Evolutionary conservation across 2,888 invertebrate species (phyloP), one percentile per base, ranked within the genome.

Genomic region (Dioctria linearis): DNA sequence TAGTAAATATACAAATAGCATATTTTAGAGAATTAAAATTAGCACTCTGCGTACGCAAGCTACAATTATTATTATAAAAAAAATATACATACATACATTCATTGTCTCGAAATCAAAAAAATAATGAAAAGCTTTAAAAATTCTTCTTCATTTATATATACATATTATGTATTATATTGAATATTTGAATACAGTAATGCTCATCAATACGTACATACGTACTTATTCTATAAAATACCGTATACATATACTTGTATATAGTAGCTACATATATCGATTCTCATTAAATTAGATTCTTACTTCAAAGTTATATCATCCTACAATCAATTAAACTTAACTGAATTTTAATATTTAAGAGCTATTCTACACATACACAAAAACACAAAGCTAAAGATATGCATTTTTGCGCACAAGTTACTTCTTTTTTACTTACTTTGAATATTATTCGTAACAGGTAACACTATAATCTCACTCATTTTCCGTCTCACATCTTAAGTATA

Each of bases 161-260:
- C 25, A 25, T 25, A 25, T 25, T 25, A 25, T 25, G 25, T 25
- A 25, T 25, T 25, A 25, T 25, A 25, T 25, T 25, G 25, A 25
- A 25, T 25, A 37, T 25, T 39, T 69, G 25, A 37, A 69, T 51
- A 5, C 39, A 69, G 11, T 37, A 51, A 54, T 54, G 69, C 69
- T 51, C 69, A 69, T 25, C 49, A 67, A 46, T 49, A 11, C 49
- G 49, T 69, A 39, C 37, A 69, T 69, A 51, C 69, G 69, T 69
- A 69, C 69, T 69, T 69, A 69, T 69, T 37, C 51, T 69, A 51
- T 49, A 51, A 51, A 49, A 54, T 11, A 54, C 11, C 11, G 3
- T 54, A 54, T 54, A 54, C 11, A n/a, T 54, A 54, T 54, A 54
- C 54, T 3, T 54, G 54, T 54, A 54, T 11, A 54, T 54, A 54